Evolutionary conservation across 2,888 invertebrate species (phyloP).

Genomic region (Vandiemenella viatica): DNA sequence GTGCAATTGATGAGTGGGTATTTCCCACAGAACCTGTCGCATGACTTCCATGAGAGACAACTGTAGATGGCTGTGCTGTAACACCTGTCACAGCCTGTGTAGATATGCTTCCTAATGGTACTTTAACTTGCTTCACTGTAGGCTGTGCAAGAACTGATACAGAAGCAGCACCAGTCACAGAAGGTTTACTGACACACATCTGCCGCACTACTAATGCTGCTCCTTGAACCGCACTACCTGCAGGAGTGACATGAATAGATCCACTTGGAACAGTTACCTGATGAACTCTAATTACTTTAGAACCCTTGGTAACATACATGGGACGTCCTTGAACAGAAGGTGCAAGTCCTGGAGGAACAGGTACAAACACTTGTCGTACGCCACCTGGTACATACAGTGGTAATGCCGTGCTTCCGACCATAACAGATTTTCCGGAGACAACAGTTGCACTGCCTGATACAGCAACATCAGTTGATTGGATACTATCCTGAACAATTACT

Average conservation of each 20-base stretch:
- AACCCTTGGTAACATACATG: constrained; percentile 12
- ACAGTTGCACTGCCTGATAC: constrained; percentile 19
- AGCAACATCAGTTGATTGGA: constrained; percentile 22
- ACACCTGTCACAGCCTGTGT: constrained; percentile 29
- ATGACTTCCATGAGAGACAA: constrained; percentile 22
- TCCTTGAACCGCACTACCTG: constrained; percentile 11
- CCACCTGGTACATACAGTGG: constrained; percentile 17
- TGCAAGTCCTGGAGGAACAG: constrained; percentile 19
- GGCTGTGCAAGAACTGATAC: constrained; percentile 13
- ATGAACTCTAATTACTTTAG: constrained; percentile 21
- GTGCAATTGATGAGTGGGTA: constrained; percentile 3
- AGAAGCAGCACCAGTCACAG: constrained; percentile 4
- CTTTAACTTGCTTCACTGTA: constrained; percentile 17
- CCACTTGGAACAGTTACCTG: constrained; percentile 21
- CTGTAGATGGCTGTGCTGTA: constrained; percentile 29
- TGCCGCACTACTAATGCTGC: constrained; percentile 15
- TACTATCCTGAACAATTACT: constrained; percentile 23
- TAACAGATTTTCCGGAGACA: constrained; percentile 20
- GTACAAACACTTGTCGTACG: constrained; percentile 18
- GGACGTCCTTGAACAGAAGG: constrained; percentile 17
- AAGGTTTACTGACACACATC: constrained; percentile 10
- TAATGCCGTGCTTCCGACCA: constrained; percentile 20
- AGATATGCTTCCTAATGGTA: constrained; percentile 25
- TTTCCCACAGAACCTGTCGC: constrained; percentile 12
- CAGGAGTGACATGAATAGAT: constrained; percentile 14